Conservation (phyloP, 2,888 invertebrate genomes). For the Epistrophe eligans region DNA sequence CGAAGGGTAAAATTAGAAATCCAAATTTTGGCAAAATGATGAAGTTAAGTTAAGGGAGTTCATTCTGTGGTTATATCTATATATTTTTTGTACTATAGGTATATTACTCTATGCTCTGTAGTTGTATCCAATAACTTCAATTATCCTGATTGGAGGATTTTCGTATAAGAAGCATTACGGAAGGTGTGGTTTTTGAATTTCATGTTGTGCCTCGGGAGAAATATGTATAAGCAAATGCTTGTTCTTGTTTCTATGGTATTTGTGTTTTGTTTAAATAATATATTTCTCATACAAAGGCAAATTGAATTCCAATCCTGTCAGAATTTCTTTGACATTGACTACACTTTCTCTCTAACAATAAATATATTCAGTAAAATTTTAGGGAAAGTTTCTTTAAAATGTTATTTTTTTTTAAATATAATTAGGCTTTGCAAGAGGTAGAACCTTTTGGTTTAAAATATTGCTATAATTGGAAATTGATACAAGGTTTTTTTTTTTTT, state of each 20-base stretch:
- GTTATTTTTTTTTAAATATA: too few species aligned
- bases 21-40: slow-evolving; percentile 20
- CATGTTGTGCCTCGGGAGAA: slow-evolving; percentile 12
- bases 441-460: too few species aligned
- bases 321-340: background rate
- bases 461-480: too few species aligned
- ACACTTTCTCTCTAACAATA: background rate
- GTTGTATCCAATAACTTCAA: slow-evolving; percentile 22
- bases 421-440: too few species aligned
- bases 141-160: slow-evolving; percentile 21
- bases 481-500: too few species aligned
- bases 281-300: background rate
- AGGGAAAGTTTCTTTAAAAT: background rate
- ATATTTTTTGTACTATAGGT: too few species aligned
- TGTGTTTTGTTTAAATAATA: background rate
- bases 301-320: background rate
- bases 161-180: slow-evolving; percentile 4
- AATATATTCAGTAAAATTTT: background rate
- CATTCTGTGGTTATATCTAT: background rate
- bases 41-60: slow-evolving; percentile 2
- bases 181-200: slow-evolving; percentile 23
- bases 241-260: slow-evolving; percentile 4
- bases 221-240: slow-evolving; percentile 3
- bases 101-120: background rate
- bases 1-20: slow-evolving; percentile 35